Conservation (phyloP, 2,888 invertebrate species). For the Dynastes grantii region DNA sequence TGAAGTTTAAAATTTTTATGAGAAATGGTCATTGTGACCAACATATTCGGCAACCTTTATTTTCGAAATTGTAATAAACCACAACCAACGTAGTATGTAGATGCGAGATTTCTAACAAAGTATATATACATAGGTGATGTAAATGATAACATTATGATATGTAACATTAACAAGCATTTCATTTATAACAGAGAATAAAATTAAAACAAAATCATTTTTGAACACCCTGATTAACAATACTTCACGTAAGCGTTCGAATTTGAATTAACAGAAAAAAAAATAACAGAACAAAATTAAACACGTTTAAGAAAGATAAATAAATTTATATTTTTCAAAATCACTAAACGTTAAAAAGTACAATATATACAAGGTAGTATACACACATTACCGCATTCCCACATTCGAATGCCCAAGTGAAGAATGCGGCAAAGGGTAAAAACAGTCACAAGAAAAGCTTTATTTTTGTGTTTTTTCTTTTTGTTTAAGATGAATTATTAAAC, state of each 20-base stretch:
- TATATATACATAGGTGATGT: slow-evolving; percentile 5
- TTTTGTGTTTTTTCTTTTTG: slow-evolving; percentile 32
- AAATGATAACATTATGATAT: slow-evolving; percentile 14
- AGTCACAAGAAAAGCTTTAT: slow-evolving; percentile 57
- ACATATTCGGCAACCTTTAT: too few relatives aligned
- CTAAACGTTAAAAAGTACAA: slow-evolving; percentile 54
- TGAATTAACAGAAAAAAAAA: slow-evolving; percentile 12
- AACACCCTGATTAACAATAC: slow-evolving; percentile 17
- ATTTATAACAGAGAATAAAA: slow-evolving; percentile 1
- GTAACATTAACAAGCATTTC: slow-evolving; percentile 18
- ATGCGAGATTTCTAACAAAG: too few relatives aligned
- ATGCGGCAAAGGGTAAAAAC: slow-evolving; percentile 56
- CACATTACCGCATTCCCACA: slow-evolving; percentile 48
- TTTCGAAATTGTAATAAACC: too few relatives aligned
- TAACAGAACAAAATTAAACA: slow-evolving; percentile 47
- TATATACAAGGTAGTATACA: slow-evolving; percentile 55
- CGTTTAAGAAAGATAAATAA: slow-evolving; percentile 53
- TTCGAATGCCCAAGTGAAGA: slow-evolving; percentile 41
- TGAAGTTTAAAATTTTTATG: too few relatives aligned
- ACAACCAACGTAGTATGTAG: too few relatives aligned
- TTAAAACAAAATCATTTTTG: slow-evolving; percentile 32
- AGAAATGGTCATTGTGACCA: too few relatives aligned
- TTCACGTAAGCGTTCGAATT: slow-evolving; percentile 15
- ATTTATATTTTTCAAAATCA: slow-evolving; percentile 54
- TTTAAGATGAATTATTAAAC: slow-evolving; percentile 50